A percentile compares a stretch with the other conserved stretches of the same genome.
Conservation (phyloP, 2,888 invertebrate genomes). For the Auanema sp. region DNA sequence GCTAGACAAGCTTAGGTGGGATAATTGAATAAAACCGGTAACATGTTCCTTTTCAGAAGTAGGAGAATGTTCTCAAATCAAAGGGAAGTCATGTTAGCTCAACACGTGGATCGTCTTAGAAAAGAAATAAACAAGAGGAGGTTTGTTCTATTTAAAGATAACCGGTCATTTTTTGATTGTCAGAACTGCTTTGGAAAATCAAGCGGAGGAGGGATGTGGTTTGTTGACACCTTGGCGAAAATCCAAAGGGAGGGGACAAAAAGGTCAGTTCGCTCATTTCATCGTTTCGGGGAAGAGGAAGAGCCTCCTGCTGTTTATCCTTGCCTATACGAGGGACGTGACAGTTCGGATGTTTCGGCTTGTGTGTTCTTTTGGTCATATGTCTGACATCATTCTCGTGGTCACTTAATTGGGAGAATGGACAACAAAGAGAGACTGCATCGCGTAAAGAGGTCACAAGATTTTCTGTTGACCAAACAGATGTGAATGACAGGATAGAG, state of each 20-base stretch:
- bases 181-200: conserved; percentile 36
- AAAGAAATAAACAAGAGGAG: conserved; percentile 47
- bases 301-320: too few relatives aligned
- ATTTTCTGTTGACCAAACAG: too few relatives aligned
- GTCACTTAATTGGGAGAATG: too few relatives aligned
- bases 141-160: background rate
- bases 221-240: conserved; percentile 48
- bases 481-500: too few relatives aligned
- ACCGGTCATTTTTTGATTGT: background rate
- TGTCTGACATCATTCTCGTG: too few relatives aligned
- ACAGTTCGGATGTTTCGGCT: too few relatives aligned
- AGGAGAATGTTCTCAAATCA: conserved; percentile 22
- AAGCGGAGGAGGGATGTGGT: conserved; percentile 40
- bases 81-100: conserved; percentile 34
- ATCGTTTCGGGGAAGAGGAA: background rate
- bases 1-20: conserved; percentile 21
- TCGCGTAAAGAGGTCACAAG: too few relatives aligned
- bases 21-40: background rate
- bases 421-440: too few relatives aligned
- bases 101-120: conserved; percentile 41
- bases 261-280: conserved; percentile 16
- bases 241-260: conserved; percentile 26
- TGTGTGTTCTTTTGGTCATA: conserved; percentile 4
- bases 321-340: too few relatives aligned
- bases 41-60: conserved; percentile 5